Percentiles rank a stretch among this genome's conserved stretches.
phyloP scores from a whole-genome alignment of 2,113 vertebrate species.

The Edolisoma coerulescens region DNA sequence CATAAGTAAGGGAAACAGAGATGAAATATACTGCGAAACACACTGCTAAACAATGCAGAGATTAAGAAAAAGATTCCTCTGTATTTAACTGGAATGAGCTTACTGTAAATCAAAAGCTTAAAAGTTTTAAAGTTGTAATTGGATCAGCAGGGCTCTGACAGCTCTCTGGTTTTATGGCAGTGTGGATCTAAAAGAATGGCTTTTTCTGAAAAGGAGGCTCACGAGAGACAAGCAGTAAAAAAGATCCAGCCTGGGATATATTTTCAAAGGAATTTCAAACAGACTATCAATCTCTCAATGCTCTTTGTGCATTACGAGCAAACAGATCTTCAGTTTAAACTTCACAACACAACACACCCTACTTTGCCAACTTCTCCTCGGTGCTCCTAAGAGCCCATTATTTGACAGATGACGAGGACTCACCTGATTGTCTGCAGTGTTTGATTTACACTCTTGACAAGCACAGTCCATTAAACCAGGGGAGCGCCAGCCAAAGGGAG shows the following conservation, averaged over 20 bases:
- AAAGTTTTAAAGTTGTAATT: slow-evolving; percentile 52
- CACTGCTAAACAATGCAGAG: not conserved
- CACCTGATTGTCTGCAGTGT: not conserved
- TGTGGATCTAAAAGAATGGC: not conserved
- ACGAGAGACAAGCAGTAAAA: slow-evolving; percentile 21
- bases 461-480: slow-evolving; percentile 35
- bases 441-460: slow-evolving; percentile 27
- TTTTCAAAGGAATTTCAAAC: slow-evolving; percentile 54
- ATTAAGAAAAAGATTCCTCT: not conserved
- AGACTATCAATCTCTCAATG: slow-evolving; percentile 36
- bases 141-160: slow-evolving; percentile 45
- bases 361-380: slow-evolving; percentile 1
- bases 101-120: slow-evolving; percentile 54
- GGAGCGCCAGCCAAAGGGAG: not conserved
- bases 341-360: not conserved
- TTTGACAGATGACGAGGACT: slow-evolving; percentile 37
- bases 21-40: not conserved
- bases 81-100: slow-evolving; percentile 21
- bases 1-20: not conserved
- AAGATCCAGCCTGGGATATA: slow-evolving; percentile 1
- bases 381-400: not conserved
- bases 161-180: slow-evolving; percentile 27
- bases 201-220: not conserved
- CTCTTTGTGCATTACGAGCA: slow-evolving; percentile 9
- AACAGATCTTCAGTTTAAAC: not conserved